phyloP scores from a whole-genome alignment of 2,113 vertebrate genomes.

The Eulacestoma nigropectus region DNA sequence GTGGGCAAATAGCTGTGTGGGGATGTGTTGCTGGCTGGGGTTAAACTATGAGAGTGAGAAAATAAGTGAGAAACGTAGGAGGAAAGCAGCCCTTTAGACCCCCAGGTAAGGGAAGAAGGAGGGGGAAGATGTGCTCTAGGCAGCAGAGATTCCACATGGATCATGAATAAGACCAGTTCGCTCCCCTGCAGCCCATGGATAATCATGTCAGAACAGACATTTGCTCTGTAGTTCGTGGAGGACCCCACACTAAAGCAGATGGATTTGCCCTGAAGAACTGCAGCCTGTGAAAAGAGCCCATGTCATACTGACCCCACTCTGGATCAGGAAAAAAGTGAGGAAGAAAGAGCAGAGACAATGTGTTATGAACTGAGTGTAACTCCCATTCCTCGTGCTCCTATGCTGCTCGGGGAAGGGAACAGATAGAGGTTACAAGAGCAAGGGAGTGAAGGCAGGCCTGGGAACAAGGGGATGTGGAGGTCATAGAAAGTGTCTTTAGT shows the following conservation, averaged over 20 bases:
- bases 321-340: neutral
- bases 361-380: neutral
- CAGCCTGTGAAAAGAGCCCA: neutral
- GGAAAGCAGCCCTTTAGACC: neutral
- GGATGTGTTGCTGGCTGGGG: neutral
- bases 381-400: rapidly evolving
- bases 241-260: rapidly evolving
- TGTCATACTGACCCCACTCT: neutral
- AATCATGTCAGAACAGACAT: neutral
- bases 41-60: neutral
- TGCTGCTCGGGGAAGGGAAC: rapidly evolving
- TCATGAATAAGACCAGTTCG: neutral
- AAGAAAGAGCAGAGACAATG: neutral
- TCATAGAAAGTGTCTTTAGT: neutral
- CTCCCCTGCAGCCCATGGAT: neutral
- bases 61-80: neutral
- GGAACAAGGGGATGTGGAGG: neutral
- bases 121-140: neutral
- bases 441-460: neutral
- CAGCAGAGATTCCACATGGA: neutral
- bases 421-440: neutral
- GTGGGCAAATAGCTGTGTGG: neutral
- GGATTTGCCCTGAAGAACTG: neutral
- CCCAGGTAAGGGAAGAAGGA: neutral
- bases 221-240: rapidly evolving